Percentiles rank a stretch among this genome's conserved stretches.
Conservation (phyloP, 2,888 invertebrate genomes). For the Tetramorium bicarinatum region DNA sequence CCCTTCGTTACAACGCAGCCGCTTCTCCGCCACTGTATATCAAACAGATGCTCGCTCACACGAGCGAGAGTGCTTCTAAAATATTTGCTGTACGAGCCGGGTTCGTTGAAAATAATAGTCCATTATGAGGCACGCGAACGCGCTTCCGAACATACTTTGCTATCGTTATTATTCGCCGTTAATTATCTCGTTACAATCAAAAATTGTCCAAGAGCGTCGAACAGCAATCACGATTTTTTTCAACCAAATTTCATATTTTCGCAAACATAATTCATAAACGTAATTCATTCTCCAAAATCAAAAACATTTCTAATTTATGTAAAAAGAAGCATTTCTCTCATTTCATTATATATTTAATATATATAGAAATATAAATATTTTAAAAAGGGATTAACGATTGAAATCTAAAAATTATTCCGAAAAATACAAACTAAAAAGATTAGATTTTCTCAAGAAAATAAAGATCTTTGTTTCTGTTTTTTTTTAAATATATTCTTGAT, state of each 20-base stretch:
- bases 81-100: conserved; percentile 42
- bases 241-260: not conserved
- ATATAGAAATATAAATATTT: not conserved
- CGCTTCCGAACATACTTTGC: conserved; percentile 6
- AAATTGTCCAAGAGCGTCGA: not conserved
- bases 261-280: not conserved
- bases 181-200: conserved; percentile 2
- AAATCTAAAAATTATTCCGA: not conserved
- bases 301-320: not conserved
- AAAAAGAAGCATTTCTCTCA: not conserved
- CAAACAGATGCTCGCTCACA: conserved; percentile 49
- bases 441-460: not conserved
- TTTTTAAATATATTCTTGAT: not conserved
- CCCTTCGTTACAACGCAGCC: not conserved
- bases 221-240: not conserved
- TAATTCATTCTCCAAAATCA: not conserved
- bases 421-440: conserved; percentile 4
- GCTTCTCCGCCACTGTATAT: conserved; percentile 28
- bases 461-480: not conserved
- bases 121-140: conserved; percentile 12
- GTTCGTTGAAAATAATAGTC: conserved; percentile 43
- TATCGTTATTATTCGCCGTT: conserved; percentile 21
- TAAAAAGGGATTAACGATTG: not conserved
- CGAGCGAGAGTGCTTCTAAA: conserved; percentile 42
- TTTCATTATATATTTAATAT: not conserved